These are phyloP conservation scores for Neosilurus hyrtlii DNA, from an alignment of 2,797 vertebrate species.

Conservation along the genomic window DNA sequence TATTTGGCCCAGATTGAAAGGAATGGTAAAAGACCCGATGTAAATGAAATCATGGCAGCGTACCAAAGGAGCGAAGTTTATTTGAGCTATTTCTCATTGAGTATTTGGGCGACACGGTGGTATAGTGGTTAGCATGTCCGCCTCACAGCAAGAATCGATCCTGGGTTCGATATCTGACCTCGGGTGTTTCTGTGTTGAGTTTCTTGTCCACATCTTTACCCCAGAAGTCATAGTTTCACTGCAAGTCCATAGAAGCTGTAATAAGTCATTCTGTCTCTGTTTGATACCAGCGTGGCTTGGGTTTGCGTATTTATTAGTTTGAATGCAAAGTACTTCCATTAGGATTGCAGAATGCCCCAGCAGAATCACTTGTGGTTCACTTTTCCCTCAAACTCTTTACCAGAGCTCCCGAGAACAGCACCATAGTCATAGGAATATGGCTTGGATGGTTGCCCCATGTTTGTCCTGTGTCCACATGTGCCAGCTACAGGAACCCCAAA, in stretches of 20 bases:
- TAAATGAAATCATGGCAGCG: background rate
- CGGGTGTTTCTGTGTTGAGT: too few relatives aligned
- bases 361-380: background rate
- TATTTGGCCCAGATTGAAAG: conserved; percentile 20
- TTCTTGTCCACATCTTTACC: background rate
- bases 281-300: background rate
- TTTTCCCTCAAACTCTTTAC: background rate
- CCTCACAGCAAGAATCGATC: too few relatives aligned
- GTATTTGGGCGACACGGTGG: too few relatives aligned
- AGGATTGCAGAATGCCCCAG: background rate
- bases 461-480: too few relatives aligned
- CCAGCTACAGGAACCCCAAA: too few relatives aligned
- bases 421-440: too few relatives aligned
- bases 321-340: background rate
- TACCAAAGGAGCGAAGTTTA: background rate
- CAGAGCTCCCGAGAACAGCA: too few relatives aligned
- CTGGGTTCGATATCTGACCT: too few relatives aligned
- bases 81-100: background rate
- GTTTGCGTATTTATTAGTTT: background rate
- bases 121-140: too few relatives aligned
- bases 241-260: background rate
- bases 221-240: background rate
- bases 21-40: too few relatives aligned
- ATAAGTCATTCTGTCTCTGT: too few relatives aligned
- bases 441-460: too few relatives aligned